Conservation (phyloP, 2,113 vertebrate genomes). For the Periophthalmodon schlosseri region DNA sequence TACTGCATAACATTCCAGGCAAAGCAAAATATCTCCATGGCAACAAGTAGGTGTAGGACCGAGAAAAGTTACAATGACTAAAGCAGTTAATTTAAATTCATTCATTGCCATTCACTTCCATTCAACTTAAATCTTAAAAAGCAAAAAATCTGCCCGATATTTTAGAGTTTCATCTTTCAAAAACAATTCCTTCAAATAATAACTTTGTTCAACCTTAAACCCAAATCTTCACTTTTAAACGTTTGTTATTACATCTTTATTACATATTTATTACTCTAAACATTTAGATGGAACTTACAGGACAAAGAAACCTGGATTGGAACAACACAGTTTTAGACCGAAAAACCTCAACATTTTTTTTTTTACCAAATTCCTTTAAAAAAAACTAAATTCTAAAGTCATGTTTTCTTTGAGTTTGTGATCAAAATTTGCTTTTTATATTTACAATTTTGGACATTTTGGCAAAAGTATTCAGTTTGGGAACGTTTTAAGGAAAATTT, state of each 20-base stretch:
- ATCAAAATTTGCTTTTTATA: background rate
- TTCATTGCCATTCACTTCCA: background rate
- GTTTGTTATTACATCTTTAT: background rate
- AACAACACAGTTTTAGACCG: background rate
- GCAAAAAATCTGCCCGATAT: background rate
- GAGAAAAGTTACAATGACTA: background rate
- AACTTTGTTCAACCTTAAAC: background rate
- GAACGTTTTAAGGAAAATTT: background rate
- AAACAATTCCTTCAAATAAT: background rate
- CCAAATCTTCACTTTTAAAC: too few species aligned
- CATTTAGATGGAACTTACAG: background rate
- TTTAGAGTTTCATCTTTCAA: background rate
- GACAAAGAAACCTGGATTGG: background rate
- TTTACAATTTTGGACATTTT: background rate
- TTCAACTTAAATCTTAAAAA: background rate
- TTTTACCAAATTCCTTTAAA: background rate
- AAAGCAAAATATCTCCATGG: too few species aligned
- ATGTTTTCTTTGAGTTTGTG: background rate
- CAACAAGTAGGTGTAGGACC: too few species aligned
- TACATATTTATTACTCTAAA: background rate
- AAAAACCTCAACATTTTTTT: background rate
- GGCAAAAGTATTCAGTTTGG: background rate
- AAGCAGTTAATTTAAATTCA: background rate
- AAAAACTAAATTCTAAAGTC: background rate
- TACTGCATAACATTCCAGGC: too few species aligned